phyloP scores from a whole-genome alignment of 2,888 invertebrate genomes.

The Tineola bisselliella region DNA sequence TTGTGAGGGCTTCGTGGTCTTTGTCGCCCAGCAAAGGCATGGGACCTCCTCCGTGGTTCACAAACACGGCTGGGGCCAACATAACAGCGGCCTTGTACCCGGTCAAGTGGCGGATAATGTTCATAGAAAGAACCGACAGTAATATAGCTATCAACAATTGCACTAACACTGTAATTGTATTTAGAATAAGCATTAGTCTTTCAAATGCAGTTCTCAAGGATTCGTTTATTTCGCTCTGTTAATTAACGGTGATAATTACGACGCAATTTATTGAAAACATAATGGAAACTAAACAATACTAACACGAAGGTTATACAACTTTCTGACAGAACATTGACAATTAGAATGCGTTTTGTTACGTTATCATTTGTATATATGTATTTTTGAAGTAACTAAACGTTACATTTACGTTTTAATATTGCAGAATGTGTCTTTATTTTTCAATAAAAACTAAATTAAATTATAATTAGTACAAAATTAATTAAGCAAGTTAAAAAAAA shows the following conservation, averaged over 20 bases:
- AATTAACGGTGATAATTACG: background rate
- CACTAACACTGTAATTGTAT: constrained; percentile 46
- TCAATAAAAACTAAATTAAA: no score
- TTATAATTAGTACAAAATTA: no score
- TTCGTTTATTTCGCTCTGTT: no score
- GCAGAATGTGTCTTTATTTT: no score
- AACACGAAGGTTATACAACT: background rate
- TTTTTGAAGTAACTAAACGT: background rate
- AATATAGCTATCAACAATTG: constrained; percentile 52
- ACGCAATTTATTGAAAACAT: background rate
- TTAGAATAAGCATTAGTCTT: constrained; percentile 45
- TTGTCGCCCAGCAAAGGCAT: constrained; percentile 51
- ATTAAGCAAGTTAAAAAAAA: no score
- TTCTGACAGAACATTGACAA: background rate
- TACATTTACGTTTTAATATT: no score
- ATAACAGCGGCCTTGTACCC: constrained; percentile 39
- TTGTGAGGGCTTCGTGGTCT: constrained; percentile 45
- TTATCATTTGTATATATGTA: background rate
- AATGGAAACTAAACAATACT: background rate
- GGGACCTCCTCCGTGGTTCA: constrained; percentile 59
- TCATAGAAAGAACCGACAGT: constrained; percentile 56
- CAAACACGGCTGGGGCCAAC: constrained; percentile 54
- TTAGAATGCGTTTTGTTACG: background rate
- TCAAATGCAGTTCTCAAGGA: background rate
- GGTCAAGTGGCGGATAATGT: constrained; percentile 46